Evolutionary conservation across 2,888 invertebrate genomes (phyloP).

Genomic region (Lasius fuliginosus): DNA sequence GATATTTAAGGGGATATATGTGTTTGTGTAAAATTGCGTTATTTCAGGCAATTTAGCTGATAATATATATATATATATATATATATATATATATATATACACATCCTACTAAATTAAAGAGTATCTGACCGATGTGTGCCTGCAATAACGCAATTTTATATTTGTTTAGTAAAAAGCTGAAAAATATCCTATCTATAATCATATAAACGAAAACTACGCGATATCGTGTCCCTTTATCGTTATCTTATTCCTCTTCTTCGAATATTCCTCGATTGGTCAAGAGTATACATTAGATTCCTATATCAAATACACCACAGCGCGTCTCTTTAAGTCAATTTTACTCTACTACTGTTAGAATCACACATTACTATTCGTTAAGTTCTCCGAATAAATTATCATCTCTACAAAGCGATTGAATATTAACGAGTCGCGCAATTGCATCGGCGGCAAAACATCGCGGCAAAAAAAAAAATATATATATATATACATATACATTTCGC

Average conservation of each 20-base stretch:
- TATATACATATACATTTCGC: not conserved
- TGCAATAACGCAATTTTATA: not conserved
- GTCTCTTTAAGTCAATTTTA: not conserved
- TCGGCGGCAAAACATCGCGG: not conserved
- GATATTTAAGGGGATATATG: no score
- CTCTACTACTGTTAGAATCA: conserved; percentile 5
- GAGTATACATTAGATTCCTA: not conserved
- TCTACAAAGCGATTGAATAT: conserved; percentile 17
- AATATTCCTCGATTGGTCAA: not conserved
- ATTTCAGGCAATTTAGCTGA: no score
- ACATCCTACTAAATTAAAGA: not conserved
- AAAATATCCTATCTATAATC: no score
- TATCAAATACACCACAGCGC: not conserved
- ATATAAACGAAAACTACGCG: not conserved
- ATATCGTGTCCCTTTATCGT: not conserved
- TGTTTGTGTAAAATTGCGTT: no score
- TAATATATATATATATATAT: no score
- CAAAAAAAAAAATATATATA: not conserved
- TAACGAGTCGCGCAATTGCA: conserved; percentile 40
- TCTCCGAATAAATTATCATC: conserved; percentile 17
- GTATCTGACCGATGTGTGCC: not conserved
- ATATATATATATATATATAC: no score
- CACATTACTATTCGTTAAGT: conserved; percentile 15
- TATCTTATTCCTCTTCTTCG: not conserved
- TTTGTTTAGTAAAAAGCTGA: not conserved